Base-by-base conservation (phyloP, 1,140 invertebrate species). In the Trichonephila inaurata region DNA sequence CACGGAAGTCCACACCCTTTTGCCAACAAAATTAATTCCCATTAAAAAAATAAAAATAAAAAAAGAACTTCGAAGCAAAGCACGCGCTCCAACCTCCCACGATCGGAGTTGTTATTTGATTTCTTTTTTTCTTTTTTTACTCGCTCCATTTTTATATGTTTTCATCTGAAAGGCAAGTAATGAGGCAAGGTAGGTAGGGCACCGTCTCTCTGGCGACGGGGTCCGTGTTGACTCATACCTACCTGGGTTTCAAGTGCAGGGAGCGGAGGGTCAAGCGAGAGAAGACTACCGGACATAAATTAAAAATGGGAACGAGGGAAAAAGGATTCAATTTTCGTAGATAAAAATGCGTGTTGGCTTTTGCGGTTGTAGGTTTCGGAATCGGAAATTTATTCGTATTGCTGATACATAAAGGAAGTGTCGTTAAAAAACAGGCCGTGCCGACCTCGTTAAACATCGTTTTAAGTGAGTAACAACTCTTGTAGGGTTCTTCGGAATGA, bases 11-110 rank as follows among this genome's bases (percentile, higher is more conserved):
- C 40, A 51, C 85, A 62, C 51, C 85, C 60, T 87, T 14, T 62
- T 61, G 24, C 24, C 51, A 64, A 62, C 60, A 87, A 87, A 87
- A 87, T 87, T 87, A 87, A 87, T 87, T 87, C 60, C 60, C 85
- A 61, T 62, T 87, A 33, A 24, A 62, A 62, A 87, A 18, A 33
- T 19, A 33, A 86, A 24, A 3, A 86, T 33, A 86, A 61, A 60
- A 33, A 21, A 86, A 77, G 28, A 24, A 24, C 28, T 77, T 51
- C 5, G 51, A 51, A 28, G 69, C 69, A 77, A 16, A 62, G 60
- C 85, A 61, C 28, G 60, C 21, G 51, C 28, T 4, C 60, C 28
- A 61, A 87, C 85, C 85, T 87, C 85, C 85, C 85, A 87, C 85
- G 85, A 62, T 58, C 28, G 24, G 58, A 62, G 51, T 28, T 77